Conservation (phyloP, 1,140 invertebrate genomes). For the Oryctes rhinoceros region DNA sequence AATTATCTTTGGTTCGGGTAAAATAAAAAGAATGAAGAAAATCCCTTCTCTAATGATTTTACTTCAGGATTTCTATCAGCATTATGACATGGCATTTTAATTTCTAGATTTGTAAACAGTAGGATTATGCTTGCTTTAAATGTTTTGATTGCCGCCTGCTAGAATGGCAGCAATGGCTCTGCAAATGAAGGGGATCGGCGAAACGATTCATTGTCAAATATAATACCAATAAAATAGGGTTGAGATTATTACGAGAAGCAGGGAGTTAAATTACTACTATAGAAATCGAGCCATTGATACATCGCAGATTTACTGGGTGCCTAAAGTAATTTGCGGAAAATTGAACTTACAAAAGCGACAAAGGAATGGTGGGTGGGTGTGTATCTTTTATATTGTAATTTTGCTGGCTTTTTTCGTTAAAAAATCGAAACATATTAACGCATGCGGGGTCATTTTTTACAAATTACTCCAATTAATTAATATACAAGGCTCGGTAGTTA, state of each 20-base stretch:
- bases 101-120: constrained; percentile 13
- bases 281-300: constrained; percentile 11
- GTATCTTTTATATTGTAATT: background rate
- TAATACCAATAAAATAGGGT: constrained; percentile 20
- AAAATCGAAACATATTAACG: background rate
- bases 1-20: no score
- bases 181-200: background rate
- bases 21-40: no score
- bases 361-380: background rate
- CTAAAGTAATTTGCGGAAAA: constrained; percentile 20
- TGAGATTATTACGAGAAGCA: constrained; percentile 8
- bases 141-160: constrained; percentile 5
- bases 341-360: constrained; percentile 11
- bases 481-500: background rate
- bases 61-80: background rate
- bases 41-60: background rate
- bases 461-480: background rate
- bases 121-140: constrained; percentile 10
- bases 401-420: background rate
- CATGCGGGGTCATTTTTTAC: no score
- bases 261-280: constrained; percentile 19
- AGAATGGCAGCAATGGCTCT: no score
- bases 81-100: background rate
- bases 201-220: background rate
- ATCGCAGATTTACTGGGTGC: constrained; percentile 7